Percentiles rank a stretch among this genome's conserved stretches.
Conservation (phyloP, 2,888 invertebrate genomes). For the Fissipunctia ypsillon region DNA sequence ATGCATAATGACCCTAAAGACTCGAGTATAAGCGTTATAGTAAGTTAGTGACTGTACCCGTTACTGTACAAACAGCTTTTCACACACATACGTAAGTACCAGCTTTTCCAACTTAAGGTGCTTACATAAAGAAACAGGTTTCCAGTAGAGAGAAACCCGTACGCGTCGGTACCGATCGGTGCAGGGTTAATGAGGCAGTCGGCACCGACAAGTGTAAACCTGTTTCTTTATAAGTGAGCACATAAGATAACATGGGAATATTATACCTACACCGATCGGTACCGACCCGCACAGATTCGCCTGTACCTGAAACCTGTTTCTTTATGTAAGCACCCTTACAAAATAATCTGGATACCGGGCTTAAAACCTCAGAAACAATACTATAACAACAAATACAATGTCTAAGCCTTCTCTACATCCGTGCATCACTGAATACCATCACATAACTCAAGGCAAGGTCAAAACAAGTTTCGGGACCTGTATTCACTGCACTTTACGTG, state of each 20-base stretch:
- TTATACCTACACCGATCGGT: too few species aligned
- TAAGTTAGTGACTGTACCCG: neutral
- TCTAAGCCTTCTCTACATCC: neutral
- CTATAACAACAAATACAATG: conserved; percentile 12
- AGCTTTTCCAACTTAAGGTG: neutral
- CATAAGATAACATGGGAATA: too few species aligned
- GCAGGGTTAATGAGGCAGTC: too few species aligned
- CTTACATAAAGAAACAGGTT: too few species aligned
- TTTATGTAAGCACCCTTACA: too few species aligned
- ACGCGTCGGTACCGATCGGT: too few species aligned
- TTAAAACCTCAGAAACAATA: conserved; percentile 16
- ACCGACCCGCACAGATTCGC: too few species aligned
- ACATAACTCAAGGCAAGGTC: conserved; percentile 27
- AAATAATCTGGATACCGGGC: conserved; percentile 2
- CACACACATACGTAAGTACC: neutral
- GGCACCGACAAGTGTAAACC: too few species aligned
- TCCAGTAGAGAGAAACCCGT: too few species aligned
- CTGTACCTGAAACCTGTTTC: too few species aligned
- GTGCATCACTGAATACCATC: conserved; percentile 20
- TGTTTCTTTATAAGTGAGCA: too few species aligned
- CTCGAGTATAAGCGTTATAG: neutral
- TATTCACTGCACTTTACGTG: conserved; percentile 54
- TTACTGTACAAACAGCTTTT: neutral
- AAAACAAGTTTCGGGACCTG: conserved; percentile 43
- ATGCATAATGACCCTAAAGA: neutral